These are phyloP conservation scores for Holocentrus rufus DNA, from an alignment of 2,797 vertebrate species.

Conservation along the genomic window DNA sequence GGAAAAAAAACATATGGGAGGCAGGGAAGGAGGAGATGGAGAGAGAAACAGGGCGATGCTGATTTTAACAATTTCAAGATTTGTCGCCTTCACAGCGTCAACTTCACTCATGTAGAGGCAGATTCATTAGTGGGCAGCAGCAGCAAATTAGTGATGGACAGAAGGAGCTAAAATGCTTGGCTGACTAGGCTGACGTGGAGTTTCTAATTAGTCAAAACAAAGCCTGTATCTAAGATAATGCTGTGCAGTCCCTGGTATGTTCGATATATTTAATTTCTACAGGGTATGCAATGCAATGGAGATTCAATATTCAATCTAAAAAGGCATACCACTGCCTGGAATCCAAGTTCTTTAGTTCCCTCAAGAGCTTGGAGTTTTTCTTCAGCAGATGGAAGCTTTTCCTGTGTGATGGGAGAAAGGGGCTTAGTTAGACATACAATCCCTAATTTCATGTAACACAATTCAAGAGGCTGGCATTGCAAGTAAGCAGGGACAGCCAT, in stretches of 20 bases:
- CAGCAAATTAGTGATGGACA: conserved; percentile 2
- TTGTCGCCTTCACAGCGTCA: conserved; percentile 54
- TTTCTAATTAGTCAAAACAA: conserved; percentile 15
- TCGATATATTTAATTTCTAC: neutral
- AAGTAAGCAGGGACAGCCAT: neutral
- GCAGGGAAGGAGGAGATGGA: conserved; percentile 10
- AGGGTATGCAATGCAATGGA: neutral
- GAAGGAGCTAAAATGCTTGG: neutral
- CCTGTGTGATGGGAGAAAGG: conserved; percentile 76
- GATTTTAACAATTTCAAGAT: conserved; percentile 60
- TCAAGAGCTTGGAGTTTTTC: conserved; percentile 97
- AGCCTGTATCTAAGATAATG: neutral
- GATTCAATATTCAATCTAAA: neutral
- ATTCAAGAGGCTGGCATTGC: conserved; percentile 8
- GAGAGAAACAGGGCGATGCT: conserved; percentile 9
- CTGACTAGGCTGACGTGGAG: conserved; percentile 13
- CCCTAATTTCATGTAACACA: neutral
- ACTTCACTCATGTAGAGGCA: conserved; percentile 55
- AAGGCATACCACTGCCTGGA: conserved; percentile 94
- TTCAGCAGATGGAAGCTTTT: conserved; percentile 98
- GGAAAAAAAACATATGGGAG: conserved; percentile 51
- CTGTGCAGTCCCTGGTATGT: neutral
- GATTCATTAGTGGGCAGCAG: conserved; percentile 24
- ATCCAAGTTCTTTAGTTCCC: conserved; percentile 98
- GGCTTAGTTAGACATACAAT: conserved; percentile 7